Evolutionary conservation across 2,888 invertebrate species (phyloP), one percentile per base, ranked within the genome.

Genomic region (Cephus pygmeus): DNA sequence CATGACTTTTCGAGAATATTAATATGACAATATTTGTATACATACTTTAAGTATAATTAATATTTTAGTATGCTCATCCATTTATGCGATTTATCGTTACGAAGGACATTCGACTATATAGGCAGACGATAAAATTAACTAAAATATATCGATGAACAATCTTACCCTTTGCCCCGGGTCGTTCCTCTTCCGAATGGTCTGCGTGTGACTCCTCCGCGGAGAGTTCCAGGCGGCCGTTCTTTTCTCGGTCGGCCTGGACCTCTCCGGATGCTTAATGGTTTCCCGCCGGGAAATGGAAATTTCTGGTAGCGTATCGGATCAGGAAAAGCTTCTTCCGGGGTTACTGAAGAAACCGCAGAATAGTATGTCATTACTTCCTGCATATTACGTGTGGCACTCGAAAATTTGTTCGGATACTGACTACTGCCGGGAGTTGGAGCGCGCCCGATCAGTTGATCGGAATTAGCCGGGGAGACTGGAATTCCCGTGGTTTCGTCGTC

Each of bases 181-280:
- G 89, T 86, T 76, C 91, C 91, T 82, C 91, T 87, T 75, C 90
- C 89, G 77, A 90, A 89, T 74, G 90, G 85, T 87, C 90, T 88
- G n/a, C 90, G 87, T 23, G 85, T 84, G 35, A 79, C 81, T 71
- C 88, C 83, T 78, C 90, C 89, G 79, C 91, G 87, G 30, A 89
- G 86, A 77, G 94, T 94, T 91, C 90, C 89, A 79, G 86, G 88
- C 78, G 91, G 90, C 79, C 95, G 95, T 91, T 96, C 96, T 88
- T 96, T 96, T 81, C 96, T 93, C 15, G 97, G 96, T 86, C 97
- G 93, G 23, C 97, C 96, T 31, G 96, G 95, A 75, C 96, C 96
- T 82, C 96, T 93, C 83, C 95, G 94, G 76, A 95, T 94, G 78
- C 93, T 92, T 76, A 94, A 88, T 75, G 94, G 94, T 88, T 94